Conservation (phyloP, 1,140 invertebrate genomes). For the Drosophila sp. region DNA sequence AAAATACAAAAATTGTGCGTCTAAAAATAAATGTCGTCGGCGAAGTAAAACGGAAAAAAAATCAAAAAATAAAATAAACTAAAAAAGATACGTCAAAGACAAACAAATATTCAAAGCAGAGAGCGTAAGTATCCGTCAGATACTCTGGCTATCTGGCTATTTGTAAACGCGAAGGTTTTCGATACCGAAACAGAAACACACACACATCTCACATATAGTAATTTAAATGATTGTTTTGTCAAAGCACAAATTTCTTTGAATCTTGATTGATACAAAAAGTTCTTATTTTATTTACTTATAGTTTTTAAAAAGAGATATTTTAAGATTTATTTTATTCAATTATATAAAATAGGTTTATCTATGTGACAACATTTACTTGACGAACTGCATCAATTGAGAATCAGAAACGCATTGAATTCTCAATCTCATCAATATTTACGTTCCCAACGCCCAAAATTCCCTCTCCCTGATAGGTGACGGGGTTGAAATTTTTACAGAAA, state of each 20-base stretch:
- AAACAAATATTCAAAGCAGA: slow-evolving; percentile 58
- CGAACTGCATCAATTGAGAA: slow-evolving; percentile 14
- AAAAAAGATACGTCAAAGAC: slow-evolving; percentile 21
- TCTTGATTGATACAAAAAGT: no score
- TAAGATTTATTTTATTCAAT: no score
- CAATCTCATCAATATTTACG: slow-evolving; percentile 51
- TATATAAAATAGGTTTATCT: no score
- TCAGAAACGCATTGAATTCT: slow-evolving; percentile 21
- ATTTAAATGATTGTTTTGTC: no score
- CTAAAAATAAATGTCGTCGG: slow-evolving; percentile 74
- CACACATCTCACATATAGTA: slow-evolving; percentile 1
- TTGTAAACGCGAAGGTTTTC: slow-evolving; percentile 76
- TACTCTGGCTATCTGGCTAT: slow-evolving; percentile 59
- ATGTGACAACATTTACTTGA: no score
- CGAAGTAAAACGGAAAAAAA: slow-evolving; percentile 44
- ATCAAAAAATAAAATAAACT: slow-evolving; percentile 23
- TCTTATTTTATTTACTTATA: no score
- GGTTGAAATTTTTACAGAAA: slow-evolving; percentile 31
- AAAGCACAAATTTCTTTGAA: not conserved
- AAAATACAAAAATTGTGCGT: slow-evolving; percentile 60
- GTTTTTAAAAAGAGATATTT: no score
- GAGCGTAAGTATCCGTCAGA: slow-evolving; percentile 48
- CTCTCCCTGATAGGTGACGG: slow-evolving; percentile 8
- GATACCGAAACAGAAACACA: slow-evolving; percentile 8
- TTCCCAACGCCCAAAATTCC: not conserved